A percentile compares a stretch with the other conserved stretches of the same genome.
Conservation (phyloP, 2,888 invertebrate genomes). For the Aspidiotus destructor region DNA sequence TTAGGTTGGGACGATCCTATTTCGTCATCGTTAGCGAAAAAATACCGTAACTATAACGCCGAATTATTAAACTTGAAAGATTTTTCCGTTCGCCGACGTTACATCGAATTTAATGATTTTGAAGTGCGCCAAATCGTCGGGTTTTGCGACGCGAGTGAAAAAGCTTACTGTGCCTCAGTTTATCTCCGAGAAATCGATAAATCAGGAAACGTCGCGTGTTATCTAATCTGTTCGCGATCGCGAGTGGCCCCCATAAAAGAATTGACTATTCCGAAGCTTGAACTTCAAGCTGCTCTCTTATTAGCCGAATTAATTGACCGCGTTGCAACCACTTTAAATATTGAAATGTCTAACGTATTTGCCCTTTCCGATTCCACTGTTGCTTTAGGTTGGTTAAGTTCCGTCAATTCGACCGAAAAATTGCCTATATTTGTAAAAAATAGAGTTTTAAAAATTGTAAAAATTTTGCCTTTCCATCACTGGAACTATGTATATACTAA, state of each 20-base stretch:
- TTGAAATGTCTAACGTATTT: not conserved
- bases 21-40: not conserved
- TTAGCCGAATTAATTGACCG: slow-evolving; percentile 30
- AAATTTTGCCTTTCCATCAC: not conserved
- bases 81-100: slow-evolving; percentile 22
- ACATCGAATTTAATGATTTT: not conserved
- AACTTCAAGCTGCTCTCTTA: slow-evolving; percentile 34
- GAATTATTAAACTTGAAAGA: slow-evolving; percentile 16
- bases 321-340: slow-evolving; percentile 4
- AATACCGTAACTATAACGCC: not conserved
- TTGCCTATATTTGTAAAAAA: slow-evolving; percentile 4
- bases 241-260: slow-evolving; percentile 34
- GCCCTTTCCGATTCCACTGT: slow-evolving; percentile 22
- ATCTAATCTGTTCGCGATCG: slow-evolving; percentile 48
- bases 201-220: slow-evolving; percentile 42
- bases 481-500: slow-evolving; percentile 3
- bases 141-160: slow-evolving; percentile 35
- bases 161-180: slow-evolving; percentile 30
- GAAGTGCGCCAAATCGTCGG: slow-evolving; percentile 29
- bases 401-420: not conserved
- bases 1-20: slow-evolving; percentile 3
- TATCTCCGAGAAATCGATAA: slow-evolving; percentile 33
- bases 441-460: not conserved
- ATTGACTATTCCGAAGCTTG: slow-evolving; percentile 33
- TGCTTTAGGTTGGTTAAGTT: slow-evolving; percentile 16